Evolutionary conservation across 2,797 vertebrate species (phyloP).

Genomic region (Sus cebifrons): DNA sequence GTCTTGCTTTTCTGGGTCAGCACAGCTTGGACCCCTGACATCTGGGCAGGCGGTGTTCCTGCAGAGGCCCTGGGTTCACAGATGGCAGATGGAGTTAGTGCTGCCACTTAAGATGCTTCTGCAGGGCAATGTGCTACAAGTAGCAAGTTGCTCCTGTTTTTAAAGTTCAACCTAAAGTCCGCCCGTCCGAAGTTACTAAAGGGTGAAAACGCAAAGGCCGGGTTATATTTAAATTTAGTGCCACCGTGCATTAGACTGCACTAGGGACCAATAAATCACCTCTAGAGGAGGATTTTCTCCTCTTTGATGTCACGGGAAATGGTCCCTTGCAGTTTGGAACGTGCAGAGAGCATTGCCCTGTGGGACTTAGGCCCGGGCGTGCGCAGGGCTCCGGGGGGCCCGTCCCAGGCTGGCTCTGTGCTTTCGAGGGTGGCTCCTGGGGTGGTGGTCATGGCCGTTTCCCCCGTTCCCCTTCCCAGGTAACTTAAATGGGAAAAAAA

Average conservation of each 20-base stretch:
- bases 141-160: not conserved
- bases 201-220: not conserved
- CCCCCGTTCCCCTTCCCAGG: slow-evolving; percentile 88
- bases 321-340: not conserved
- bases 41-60: not conserved
- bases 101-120: not conserved
- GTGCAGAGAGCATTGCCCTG: not conserved
- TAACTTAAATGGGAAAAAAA: slow-evolving; percentile 91
- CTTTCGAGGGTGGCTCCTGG: slow-evolving; percentile 81
- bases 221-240: not conserved
- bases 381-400: not conserved
- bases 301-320: not conserved
- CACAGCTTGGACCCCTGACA: not conserved
- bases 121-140: not conserved
- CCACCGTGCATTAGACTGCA: not conserved
- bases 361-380: not conserved
- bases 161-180: not conserved
- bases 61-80: not conserved
- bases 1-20: not conserved
- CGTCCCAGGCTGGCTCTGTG: not conserved
- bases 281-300: not conserved
- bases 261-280: not conserved
- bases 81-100: no score
- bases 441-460: slow-evolving; percentile 88
- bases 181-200: not conserved